Base-by-base conservation (phyloP, 2,113 vertebrate species). In the Crotalus helleri region DNA sequence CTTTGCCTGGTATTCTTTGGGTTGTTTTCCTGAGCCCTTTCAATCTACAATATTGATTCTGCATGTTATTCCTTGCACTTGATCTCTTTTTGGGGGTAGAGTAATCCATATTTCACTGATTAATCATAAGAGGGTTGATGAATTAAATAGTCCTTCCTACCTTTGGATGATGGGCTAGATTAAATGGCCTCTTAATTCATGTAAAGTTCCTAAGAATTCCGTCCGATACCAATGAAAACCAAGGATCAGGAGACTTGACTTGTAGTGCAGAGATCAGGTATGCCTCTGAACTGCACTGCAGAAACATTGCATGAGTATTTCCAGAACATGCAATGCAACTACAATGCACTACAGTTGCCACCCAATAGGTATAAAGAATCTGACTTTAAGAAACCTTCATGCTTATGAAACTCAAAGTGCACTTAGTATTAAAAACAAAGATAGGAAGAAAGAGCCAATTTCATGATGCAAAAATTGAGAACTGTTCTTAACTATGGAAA, bases 321-420 rank as follows among this genome's bases (percentile, higher is more conserved):
- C 96, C 97, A 97, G 97, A 98, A 98, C 98, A 98, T 99, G 99
- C 99, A 99, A 99, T 99, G 99, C 99, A 99, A 99, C 99, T 99
- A 99, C 99, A 99, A 99, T 99, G 99, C 99, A 99, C 99, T 96
- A 93, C 97, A 98, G 98, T 97, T 89, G 97, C 96, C 96, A 92
- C 95, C 97, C 92, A 92, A 92, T 90, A 95, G 93, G 0, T 1
- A 94, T 0, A 55, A 85, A 94, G 87, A 90, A 89, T 46, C 23
- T 89, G 91, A 94, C 57, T 7, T 29, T n/a, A 8, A 29, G 1
- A 49, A 74, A 89, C 53, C 54, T 57, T 46, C 24, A 44, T 0
- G 0, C 5, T 85, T 93, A 57, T 3, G 9, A 81, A 90, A 88
- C 54, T 54, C 93, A 91, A 87, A 24, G 8, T 89, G 74, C 26